A percentile compares a stretch with the other conserved stretches of the same genome.
Evolutionary conservation across 2,888 invertebrate genomes (phyloP).

Genomic region (Stictocephala bisonia): DNA sequence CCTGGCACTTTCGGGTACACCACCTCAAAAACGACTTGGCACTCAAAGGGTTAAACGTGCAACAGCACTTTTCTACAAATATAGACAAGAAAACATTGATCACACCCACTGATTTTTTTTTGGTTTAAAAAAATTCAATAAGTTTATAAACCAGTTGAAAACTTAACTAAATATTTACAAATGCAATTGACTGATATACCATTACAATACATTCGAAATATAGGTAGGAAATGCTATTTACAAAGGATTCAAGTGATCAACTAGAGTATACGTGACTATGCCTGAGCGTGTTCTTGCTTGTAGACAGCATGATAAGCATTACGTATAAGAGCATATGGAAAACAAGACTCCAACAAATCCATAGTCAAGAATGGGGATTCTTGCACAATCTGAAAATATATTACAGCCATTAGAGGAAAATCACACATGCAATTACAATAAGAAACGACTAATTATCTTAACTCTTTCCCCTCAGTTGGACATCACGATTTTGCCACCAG

Average conservation of each 20-base stretch:
- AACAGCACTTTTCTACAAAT: no score
- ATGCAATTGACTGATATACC: constrained; percentile 32
- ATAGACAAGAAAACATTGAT: no score
- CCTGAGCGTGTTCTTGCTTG: constrained; percentile 80
- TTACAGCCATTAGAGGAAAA: no score
- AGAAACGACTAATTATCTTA: no score
- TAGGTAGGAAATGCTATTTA: constrained; percentile 14
- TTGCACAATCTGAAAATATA: constrained; percentile 93
- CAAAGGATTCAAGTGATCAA: background rate
- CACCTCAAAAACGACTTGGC: no score
- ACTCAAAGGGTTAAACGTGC: no score
- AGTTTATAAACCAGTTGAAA: background rate
- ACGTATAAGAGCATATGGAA: constrained; percentile 96
- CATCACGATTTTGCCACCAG: no score
- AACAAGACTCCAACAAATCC: constrained; percentile 98
- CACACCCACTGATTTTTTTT: no score
- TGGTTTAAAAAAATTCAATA: background rate
- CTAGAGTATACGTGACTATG: constrained; percentile 19
- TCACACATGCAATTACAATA: no score
- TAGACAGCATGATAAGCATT: constrained; percentile 98
- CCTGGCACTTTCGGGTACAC: no score
- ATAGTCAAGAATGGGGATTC: constrained; percentile 98
- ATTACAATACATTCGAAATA: background rate
- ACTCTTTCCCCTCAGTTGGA: no score
- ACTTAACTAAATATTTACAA: constrained; percentile 17